These are phyloP conservation scores for Novumbra hubbsi DNA, from an alignment of 2,797 vertebrate genomes.

Conservation along the genomic window DNA sequence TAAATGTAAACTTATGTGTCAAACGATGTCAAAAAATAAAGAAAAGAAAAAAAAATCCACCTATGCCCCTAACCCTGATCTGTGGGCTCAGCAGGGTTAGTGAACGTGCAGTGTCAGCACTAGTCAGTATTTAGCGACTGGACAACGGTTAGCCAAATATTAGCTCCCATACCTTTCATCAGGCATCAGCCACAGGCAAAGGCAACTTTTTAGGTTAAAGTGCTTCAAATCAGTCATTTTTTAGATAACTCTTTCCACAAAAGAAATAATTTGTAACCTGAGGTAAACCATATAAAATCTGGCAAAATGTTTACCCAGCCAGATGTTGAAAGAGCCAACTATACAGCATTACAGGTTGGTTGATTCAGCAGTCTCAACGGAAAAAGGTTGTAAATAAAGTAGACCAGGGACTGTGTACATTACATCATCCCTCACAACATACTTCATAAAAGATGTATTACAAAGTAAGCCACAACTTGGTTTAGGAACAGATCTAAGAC, in stretches of 20 bases:
- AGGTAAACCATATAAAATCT: slow-evolving; percentile 47
- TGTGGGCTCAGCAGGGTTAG: slow-evolving; percentile 30
- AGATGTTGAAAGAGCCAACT: slow-evolving; percentile 33
- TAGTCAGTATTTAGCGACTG: slow-evolving; percentile 8
- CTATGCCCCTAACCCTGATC: neutral
- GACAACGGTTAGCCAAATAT: slow-evolving; percentile 1
- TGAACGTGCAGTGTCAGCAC: slow-evolving; percentile 38
- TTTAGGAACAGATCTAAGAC: slow-evolving; percentile 21
- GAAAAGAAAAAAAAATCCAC: neutral
- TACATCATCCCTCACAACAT: neutral
- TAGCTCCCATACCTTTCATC: slow-evolving; percentile 21
- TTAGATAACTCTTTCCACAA: slow-evolving; percentile 15
- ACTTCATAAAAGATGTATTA: neutral
- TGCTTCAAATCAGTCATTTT: slow-evolving; percentile 62
- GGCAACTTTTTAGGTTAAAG: slow-evolving; percentile 69
- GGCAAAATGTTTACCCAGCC: slow-evolving; percentile 33
- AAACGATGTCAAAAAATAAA: slow-evolving; percentile 10
- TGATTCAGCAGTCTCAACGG: slow-evolving; percentile 2
- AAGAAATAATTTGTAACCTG: slow-evolving; percentile 50
- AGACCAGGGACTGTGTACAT: slow-evolving; percentile 7
- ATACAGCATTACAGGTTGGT: slow-evolving; percentile 40
- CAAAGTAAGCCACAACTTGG: slow-evolving; percentile 17
- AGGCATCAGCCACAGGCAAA: slow-evolving; percentile 8
- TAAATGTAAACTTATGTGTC: slow-evolving; percentile 20
- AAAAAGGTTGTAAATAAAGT: neutral